Evolutionary conservation across 2,797 vertebrate genomes (phyloP), one percentile per base, ranked within the genome.

Genomic region (Clamator glandarius): DNA sequence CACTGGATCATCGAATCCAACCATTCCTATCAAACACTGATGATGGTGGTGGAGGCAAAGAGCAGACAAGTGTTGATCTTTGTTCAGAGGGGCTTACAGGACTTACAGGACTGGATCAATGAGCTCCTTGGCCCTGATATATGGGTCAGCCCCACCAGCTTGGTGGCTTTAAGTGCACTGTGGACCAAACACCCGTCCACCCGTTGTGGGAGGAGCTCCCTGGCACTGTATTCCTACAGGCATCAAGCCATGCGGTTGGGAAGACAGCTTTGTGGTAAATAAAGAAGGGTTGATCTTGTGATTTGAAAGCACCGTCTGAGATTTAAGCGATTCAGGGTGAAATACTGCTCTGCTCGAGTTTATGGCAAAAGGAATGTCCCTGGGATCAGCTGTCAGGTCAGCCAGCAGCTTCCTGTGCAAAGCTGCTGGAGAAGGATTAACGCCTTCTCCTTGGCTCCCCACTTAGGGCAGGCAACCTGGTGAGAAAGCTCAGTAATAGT

Each of bases 21-120:
- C n/a, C n/a, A n/a, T n/a, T n/a, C n/a, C n/a, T n/a, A n/a, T n/a
- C n/a, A n/a, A n/a, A n/a, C n/a, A n/a, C n/a, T n/a, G n/a, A n/a
- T 25, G 84, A n/a, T 12, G 19, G 44, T 48, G 46, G 19, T 0
- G 0, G 46, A 64, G 55, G 15, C 1, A 3, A 41, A 31, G 29
- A 59, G 11, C 57, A 46, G 51, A 15, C 33, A 3, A 2, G 19
- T 6, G 23, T 24, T n/a, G 5, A 2, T 55, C 61, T 51, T n/a
- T 26, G 17, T 48, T 61, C 1, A 0, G 41, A 23, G 21, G 6
- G 5, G n/a, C n/a, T n/a, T n/a, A 21, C 6, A 28, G 25, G 41
- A 16, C 0, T 5, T n/a, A 21, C 6, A 28, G 25, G 41, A 16
- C 0, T 5, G 31, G 19, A 23, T 35, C 41, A 21, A 14, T 41